Evolutionary conservation across 2,888 invertebrate genomes (phyloP), one percentile per base, ranked within the genome.

Genomic region (Copidosoma aretas): DNA sequence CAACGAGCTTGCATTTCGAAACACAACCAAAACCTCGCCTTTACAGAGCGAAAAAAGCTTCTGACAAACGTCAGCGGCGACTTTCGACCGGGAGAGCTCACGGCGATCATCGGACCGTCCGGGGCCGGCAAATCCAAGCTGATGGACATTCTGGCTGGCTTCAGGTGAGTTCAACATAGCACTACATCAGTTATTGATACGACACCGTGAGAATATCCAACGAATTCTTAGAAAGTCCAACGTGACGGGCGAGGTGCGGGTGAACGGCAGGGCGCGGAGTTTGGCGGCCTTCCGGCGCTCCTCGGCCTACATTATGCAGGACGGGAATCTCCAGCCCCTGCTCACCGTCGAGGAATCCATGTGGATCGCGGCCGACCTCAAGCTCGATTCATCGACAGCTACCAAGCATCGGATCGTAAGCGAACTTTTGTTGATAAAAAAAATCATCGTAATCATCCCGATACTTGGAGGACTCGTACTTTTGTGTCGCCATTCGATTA

Each of bases 41-140:
- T 64, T 77, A 52, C 79, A 87, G 87, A 78, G 69, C 82, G 76
- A 71, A 81, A 80, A 75, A 79, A 80, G 68, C 73, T 87, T 60
- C 75, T 87, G 64, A 79, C 80, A 46, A 78, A 82, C 15, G 74
- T 87, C n/a, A 88, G 87, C 74, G 93, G 93, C 0, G 86, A 89
- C 71, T 92, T 93, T 84, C 87, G 87, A 73, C 88, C 91, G 0
- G 92, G 93, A 1, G 91, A 93, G 81, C 84, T 93, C 73, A 91
- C 90, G 10, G 95, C 94, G 63, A 92, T 96, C 77, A 91, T 96
- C 88, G 96, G 96, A 32, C 95, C 94, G 58, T 87, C 94, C 0
- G 96, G 96, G 17, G 93, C 93, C 14, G 93, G 95, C 67, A 96
- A 96, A 85, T 93, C 93, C 72, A 91, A 93, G 1, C 88, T 96